These are phyloP conservation scores for Misgurnus anguillicaudatus DNA, from an alignment of 2,113 vertebrate genomes.

Conservation along the genomic window DNA sequence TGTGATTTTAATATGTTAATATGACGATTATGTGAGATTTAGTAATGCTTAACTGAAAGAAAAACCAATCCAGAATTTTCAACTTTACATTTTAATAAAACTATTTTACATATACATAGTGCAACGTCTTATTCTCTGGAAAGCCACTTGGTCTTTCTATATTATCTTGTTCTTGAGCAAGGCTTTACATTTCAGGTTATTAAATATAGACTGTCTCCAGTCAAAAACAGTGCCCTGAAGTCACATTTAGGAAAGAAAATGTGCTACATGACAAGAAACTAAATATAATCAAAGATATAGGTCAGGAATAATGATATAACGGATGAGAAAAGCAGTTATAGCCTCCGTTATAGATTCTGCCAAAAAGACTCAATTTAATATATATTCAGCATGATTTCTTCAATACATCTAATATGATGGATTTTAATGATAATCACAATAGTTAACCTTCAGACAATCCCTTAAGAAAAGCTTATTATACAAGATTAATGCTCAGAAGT, in stretches of 20 bases:
- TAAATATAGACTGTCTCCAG: not conserved
- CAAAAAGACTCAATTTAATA: not conserved
- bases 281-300: not conserved
- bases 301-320: not conserved
- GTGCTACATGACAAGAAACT: not conserved
- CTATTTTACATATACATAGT: not conserved
- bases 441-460: not conserved
- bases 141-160: not conserved
- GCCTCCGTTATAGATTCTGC: not conserved
- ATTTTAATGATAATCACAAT: not conserved
- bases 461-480: not conserved
- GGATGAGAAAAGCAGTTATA: too few species aligned
- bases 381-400: not conserved
- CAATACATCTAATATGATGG: not conserved
- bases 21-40: too few species aligned
- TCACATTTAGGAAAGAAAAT: not conserved
- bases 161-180: not conserved
- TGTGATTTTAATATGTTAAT: too few species aligned
- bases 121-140: not conserved
- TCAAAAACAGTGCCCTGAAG: not conserved
- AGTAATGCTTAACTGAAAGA: too few species aligned
- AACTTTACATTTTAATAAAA: not conserved
- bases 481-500: not conserved
- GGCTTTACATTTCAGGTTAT: not conserved
- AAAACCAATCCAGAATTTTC: not conserved